Conservation (phyloP, 2,797 vertebrate genomes). For the Anguilla pacifica region DNA sequence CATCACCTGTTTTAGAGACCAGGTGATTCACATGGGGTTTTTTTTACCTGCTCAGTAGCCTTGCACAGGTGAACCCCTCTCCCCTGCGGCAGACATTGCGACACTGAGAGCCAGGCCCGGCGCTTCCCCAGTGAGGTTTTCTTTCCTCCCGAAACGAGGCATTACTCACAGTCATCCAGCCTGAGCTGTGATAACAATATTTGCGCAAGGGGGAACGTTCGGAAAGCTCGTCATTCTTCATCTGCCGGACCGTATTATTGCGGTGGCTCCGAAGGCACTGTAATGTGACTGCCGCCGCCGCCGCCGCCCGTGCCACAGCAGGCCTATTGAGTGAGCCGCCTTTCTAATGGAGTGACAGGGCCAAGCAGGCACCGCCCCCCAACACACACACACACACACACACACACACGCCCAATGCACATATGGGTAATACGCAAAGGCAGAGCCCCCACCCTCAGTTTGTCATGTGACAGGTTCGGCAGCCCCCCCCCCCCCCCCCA, state of each 20-base stretch:
- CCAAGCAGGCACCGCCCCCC: slow-evolving; percentile 31
- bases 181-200: slow-evolving; percentile 40
- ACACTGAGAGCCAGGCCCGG: background rate
- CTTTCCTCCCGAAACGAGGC: slow-evolving; percentile 12
- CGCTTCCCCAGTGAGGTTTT: background rate
- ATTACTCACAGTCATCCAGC: slow-evolving; percentile 25
- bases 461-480: slow-evolving; percentile 81
- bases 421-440: slow-evolving; percentile 72
- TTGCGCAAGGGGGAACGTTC: slow-evolving; percentile 36
- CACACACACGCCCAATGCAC: slow-evolving; percentile 48
- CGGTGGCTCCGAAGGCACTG: slow-evolving; percentile 52
- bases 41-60: background rate
- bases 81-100: background rate
- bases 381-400: background rate
- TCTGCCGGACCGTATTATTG: slow-evolving; percentile 54
- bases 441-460: slow-evolving; percentile 12
- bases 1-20: background rate
- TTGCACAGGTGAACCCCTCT: background rate
- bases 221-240: slow-evolving; percentile 56
- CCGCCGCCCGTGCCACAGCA: slow-evolving; percentile 55
- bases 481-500: background rate
- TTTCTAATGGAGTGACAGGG: slow-evolving; percentile 68
- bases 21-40: background rate
- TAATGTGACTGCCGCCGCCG: slow-evolving; percentile 28
- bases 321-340: slow-evolving; percentile 58